Conservation (phyloP, 1,140 invertebrate species). For the Oscheius sp. region DNA sequence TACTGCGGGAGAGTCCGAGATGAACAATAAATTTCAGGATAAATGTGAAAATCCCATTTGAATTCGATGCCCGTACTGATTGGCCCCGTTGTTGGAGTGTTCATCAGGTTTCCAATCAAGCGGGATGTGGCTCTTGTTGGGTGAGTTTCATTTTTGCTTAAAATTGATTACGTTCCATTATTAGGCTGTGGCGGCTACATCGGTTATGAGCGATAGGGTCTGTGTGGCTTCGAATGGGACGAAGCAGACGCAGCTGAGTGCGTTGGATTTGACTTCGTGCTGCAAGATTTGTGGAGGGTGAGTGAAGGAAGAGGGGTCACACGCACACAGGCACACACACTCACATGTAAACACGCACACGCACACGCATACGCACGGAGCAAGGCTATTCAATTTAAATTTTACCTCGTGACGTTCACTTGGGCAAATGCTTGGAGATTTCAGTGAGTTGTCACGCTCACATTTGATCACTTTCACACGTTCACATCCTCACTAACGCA, state of each 20-base stretch:
- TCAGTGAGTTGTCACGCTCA: too few species aligned
- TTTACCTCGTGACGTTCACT: too few species aligned
- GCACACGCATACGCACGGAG: too few species aligned
- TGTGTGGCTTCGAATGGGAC: conserved; percentile 9
- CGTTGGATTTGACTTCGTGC: conserved; percentile 16
- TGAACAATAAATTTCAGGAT: neutral
- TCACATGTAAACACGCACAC: too few species aligned
- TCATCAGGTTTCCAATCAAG: conserved; percentile 27
- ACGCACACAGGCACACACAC: too few species aligned
- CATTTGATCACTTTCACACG: too few species aligned
- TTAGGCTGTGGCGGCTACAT: conserved; percentile 9
- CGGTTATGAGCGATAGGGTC: conserved; percentile 13
- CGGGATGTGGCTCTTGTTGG: conserved; percentile 25
- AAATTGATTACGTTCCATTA: neutral
- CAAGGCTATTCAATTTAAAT: too few species aligned
- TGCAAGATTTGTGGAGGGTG: conserved; percentile 19
- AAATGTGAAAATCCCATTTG: neutral
- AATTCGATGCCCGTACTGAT: conserved; percentile 11
- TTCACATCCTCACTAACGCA: too few species aligned
- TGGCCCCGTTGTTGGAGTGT: conserved; percentile 22
- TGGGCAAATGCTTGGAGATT: too few species aligned
- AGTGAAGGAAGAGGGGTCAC: too few species aligned
- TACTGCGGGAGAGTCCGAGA: neutral
- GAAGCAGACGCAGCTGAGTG: conserved; percentile 1
- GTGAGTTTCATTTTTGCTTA: neutral